phyloP scores from a whole-genome alignment of 2,888 invertebrate genomes.

The Lacanobia wlatinum region DNA sequence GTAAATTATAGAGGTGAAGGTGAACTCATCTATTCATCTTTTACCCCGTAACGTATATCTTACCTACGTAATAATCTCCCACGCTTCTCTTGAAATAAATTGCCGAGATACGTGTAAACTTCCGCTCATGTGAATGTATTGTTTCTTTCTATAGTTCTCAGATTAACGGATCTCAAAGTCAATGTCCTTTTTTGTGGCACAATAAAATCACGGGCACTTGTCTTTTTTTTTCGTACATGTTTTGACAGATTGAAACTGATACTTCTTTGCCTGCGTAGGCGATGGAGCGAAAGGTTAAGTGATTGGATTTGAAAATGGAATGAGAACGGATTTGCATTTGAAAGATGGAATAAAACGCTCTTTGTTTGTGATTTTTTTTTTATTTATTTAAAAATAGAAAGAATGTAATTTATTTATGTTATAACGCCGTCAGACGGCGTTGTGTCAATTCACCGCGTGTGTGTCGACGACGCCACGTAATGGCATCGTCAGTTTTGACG shows the following conservation, averaged over 20 bases:
- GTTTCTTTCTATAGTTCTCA: conserved; percentile 34
- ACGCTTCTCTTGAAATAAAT: conserved; percentile 55
- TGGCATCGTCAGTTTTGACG: too few species aligned
- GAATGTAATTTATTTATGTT: too few species aligned
- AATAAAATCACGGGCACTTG: conserved; percentile 24
- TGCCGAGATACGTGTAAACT: conserved; percentile 37
- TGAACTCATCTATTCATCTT: conserved; percentile 43
- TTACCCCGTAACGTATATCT: conserved; percentile 23
- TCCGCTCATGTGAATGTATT: conserved; percentile 32
- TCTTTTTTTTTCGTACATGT: conserved; percentile 20
- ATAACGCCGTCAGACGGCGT: too few species aligned
- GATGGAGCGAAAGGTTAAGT: conserved; percentile 45
- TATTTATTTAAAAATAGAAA: conserved; percentile 11
- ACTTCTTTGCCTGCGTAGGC: conserved; percentile 43
- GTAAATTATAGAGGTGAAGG: conserved; percentile 36
- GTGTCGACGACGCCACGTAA: too few species aligned
- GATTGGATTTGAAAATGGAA: conserved; percentile 57
- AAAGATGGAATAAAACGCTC: background rate
- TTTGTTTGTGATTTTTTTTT: background rate
- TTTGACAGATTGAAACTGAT: conserved; percentile 55
- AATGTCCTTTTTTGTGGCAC: conserved; percentile 46
- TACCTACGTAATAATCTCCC: conserved; percentile 49
- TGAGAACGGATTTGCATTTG: conserved; percentile 31
- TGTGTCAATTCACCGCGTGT: too few species aligned
- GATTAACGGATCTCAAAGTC: conserved; percentile 54